These are phyloP conservation scores for Eupithecia centaureata DNA, from an alignment of 2,888 invertebrate genomes.

Conservation along the genomic window DNA sequence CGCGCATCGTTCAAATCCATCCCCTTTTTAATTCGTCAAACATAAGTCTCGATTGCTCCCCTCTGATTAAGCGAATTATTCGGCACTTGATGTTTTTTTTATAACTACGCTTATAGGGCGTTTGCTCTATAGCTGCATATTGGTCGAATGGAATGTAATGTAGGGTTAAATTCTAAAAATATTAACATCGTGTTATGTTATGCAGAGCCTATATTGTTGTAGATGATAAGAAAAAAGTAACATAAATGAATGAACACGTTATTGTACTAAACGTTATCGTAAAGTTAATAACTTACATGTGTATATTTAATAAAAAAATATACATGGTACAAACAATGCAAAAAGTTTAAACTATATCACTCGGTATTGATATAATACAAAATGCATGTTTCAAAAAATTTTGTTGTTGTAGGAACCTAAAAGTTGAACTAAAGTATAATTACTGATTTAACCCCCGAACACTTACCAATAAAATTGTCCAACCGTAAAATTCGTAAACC, in stretches of 20 bases:
- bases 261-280: no score
- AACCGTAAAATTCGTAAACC: conserved; percentile 36
- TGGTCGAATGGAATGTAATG: background rate
- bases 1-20: conserved; percentile 36
- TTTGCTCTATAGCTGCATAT: background rate
- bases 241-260: no score
- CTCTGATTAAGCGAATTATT: conserved; percentile 67
- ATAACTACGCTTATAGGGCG: conserved; percentile 10
- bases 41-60: conserved; percentile 58
- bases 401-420: background rate
- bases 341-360: no score
- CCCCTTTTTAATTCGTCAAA: conserved; percentile 80
- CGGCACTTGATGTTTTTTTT: conserved; percentile 27
- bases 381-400: background rate
- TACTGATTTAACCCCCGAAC: background rate
- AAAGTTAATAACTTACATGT: no score
- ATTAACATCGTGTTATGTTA: background rate
- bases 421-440: background rate
- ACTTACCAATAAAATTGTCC: conserved; percentile 35
- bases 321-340: no score
- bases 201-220: no score
- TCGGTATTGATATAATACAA: no score
- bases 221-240: no score
- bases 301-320: no score
- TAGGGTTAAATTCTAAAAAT: background rate